Base-by-base conservation (phyloP, 2,888 invertebrate species). In the Sinohyriopsis cumingii region DNA sequence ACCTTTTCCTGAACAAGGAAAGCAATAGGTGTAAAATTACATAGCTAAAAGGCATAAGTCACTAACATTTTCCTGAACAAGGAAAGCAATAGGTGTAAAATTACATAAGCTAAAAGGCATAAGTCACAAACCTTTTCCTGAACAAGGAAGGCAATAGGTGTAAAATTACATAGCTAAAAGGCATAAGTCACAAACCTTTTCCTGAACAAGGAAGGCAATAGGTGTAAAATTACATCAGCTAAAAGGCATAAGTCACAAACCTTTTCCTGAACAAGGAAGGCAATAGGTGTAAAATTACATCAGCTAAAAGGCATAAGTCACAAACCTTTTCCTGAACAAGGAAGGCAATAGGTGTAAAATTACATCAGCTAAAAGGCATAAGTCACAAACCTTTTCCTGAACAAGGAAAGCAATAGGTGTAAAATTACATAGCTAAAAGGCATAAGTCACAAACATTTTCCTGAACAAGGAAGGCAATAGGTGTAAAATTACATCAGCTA, bases 1-100 rank as follows among this genome's bases (percentile, higher is more conserved):
- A 84, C 86, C 79, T 85, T 80, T 67, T 86, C 78, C 63, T 81
- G 82, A 3, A 84, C 80, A 19, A 86, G 70, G 63, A 87, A 77
- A 12, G 76, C 79, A 33, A n/a, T n/a, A 33, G 7, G 33, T 1
- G 7, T 33, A 33, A 33, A 33, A 33, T 33, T 33, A 33, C 0
- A 33, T 33, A 33, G 12, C n/a, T 62, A 33, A n/a, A 62, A 33
- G 18, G 20, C 19, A 5, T 22, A 45, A 15, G 45, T 45, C 45
- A 45, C 54, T 19, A 72, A 84, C 86, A 78, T 85, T 80, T 67
- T 86, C 78, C 63, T 81, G 82, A 3, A 84, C 80, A 19, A 86
- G 70, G 63, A 87, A 77, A 12, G 76, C 79, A 33, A n/a, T n/a
- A 33, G 7, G 33, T 1, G 7, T 33, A 33, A 33, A 33, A 33